Evolutionary conservation across 2,113 vertebrate genomes (phyloP), one percentile per base, ranked within the genome.

Genomic region (Dolichallabes microphthalmus): DNA sequence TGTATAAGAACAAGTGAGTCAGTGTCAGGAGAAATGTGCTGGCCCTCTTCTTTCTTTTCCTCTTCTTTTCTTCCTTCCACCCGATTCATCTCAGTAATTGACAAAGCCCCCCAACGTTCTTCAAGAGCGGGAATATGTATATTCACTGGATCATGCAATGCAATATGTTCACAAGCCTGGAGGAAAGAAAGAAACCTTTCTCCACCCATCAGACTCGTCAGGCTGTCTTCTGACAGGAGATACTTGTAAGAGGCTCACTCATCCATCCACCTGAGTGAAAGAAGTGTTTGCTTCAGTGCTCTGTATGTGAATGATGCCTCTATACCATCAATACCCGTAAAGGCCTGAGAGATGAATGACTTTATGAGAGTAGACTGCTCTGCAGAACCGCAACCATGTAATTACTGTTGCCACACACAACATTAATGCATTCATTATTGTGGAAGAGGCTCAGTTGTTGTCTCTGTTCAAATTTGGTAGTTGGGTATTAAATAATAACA

Each of bases 261-360:
- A 90, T 91, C 90, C 90, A 57, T 93, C 93, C 92, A 93, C 92
- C 93, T 93, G 94, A 92, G 93, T 93, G 91, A 94, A 94, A 93
- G 92, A 93, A 91, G 86, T 92, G 88, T 92, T 91, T 94, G 93
- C 93, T 94, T 92, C 92, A 93, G 86, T 93, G 93, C 82, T 86
- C 89, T 81, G 86, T 63, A 86, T 86, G 80, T 89, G 77, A 91
- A 90, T 87, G 85, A 90, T 87, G 86, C 85, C 85, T 90, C 75
- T 81, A 84, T 89, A 68, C 63, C 90, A 90, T 92, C 90, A 87
- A 91, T 83, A 88, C 86, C 71, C 74, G 80, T 88, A 77, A 81
- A 86, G 85, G 87, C 66, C 58, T 76, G 79, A 74, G 50, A 85
- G 85, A 91, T 87, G 87, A 88, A 86, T 83, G 22, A 81, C 85